Conservation (phyloP, 2,797 vertebrate genomes). For the Perodicticus potto region DNA sequence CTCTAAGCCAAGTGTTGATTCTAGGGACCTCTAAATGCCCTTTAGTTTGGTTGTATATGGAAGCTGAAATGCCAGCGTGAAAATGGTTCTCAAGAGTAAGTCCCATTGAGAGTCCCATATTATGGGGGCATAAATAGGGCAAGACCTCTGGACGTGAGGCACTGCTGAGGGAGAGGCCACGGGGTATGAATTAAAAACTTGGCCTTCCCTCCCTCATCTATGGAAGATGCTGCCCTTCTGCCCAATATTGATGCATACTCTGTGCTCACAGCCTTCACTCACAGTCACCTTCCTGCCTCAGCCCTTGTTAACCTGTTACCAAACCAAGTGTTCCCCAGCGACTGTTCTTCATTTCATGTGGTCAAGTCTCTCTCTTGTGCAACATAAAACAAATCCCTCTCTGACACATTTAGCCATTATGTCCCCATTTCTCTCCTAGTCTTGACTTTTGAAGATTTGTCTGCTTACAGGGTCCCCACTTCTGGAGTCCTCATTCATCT, state of each 20-base stretch:
- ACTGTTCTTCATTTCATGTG: not conserved
- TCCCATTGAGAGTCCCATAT: not conserved
- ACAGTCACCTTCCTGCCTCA: not conserved
- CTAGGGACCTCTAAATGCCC: not conserved
- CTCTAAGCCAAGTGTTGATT: not conserved
- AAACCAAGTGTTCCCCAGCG: not conserved
- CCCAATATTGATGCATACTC: not conserved
- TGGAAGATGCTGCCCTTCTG: not conserved
- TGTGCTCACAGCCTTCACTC: not conserved
- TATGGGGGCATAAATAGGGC: not conserved
- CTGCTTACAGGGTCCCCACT: not conserved
- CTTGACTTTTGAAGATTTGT: not conserved
- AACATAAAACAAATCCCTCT: not conserved
- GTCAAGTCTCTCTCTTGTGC: not conserved
- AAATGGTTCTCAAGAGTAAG: not conserved
- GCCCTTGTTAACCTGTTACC: not conserved
- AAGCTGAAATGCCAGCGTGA: not conserved
- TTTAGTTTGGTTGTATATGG: not conserved
- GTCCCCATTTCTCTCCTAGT: not conserved
- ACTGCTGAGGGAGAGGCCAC: not conserved
- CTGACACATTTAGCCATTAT: not conserved
- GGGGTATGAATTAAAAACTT: not conserved
- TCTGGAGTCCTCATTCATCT: not conserved
- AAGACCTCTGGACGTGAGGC: not conserved
- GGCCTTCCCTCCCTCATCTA: not conserved